These are phyloP conservation scores for Henicopernis longicauda DNA, from an alignment of 2,113 vertebrate species.

Conservation along the genomic window DNA sequence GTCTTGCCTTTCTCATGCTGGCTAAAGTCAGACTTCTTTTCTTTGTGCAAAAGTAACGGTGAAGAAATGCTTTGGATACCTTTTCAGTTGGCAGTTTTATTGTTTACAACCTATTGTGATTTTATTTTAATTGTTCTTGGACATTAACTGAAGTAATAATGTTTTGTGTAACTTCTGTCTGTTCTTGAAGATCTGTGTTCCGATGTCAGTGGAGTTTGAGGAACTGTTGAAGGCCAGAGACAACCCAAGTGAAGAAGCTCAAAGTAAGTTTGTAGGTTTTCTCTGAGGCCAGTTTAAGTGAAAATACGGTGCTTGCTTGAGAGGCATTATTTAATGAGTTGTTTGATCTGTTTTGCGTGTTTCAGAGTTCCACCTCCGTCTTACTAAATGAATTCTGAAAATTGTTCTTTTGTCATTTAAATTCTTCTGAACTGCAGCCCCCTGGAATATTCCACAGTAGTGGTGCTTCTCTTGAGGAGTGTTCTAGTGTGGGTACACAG, in stretches of 20 bases:
- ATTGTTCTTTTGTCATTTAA: not conserved
- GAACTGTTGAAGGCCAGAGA: slow-evolving; percentile 94
- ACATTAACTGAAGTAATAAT: not conserved
- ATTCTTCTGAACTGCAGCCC: not conserved
- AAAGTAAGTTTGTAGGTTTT: slow-evolving; percentile 78
- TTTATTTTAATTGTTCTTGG: not conserved
- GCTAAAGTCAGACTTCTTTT: not conserved
- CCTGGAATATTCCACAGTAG: not conserved
- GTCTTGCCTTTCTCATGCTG: not conserved
- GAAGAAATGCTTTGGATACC: not conserved
- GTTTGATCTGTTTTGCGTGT: not conserved
- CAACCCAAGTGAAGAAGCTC: slow-evolving; percentile 93
- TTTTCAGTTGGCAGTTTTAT: not conserved
- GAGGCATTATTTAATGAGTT: not conserved
- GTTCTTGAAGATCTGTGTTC: slow-evolving; percentile 86
- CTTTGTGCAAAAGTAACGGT: not conserved
- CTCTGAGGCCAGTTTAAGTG: not conserved
- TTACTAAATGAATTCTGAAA: not conserved
- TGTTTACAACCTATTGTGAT: not conserved
- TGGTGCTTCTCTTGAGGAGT: not conserved
- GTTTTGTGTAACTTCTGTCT: not conserved
- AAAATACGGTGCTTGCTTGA: not conserved
- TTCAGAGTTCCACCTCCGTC: not conserved
- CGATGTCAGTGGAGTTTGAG: slow-evolving; percentile 98
- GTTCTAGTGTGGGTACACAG: not conserved